Evolutionary conservation across 2,113 vertebrate genomes (phyloP), one percentile per base, ranked within the genome.

Genomic region (Macrotus californicus): DNA sequence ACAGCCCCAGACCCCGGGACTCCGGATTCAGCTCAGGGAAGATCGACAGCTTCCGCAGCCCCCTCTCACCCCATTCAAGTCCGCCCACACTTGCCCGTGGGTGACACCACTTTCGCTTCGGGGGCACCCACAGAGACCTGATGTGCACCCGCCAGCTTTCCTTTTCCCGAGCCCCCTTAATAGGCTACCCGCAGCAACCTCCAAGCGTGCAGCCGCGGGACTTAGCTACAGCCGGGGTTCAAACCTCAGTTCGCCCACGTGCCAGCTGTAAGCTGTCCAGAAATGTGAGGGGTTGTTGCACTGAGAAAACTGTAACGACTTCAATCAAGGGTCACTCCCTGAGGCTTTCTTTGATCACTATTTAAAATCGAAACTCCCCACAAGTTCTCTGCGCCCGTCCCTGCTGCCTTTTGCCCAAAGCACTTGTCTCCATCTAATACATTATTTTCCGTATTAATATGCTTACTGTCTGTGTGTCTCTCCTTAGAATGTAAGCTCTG

Each of bases 151-250:
- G 5, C 41, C n/a, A 59, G 24, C 61, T 13, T 22, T 61, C 77
- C 31, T 21, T 29, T 50, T 43, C 52, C 54, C 61, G 54, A 36
- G 41, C 54, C 36, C 6, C 2, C 1, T 46, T 36, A 22, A 67
- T 21, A 46, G 11, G 16, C 31, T 29, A 10, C 11, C 46, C 29
- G 48, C 46, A 50, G 48, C 46, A 22, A 3, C 24, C 3, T 15
- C 18, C 22, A 26, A 34, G 56, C 0, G 21, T 3, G 0, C 50
- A 13, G 6, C 16, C 0, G 0, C 66, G 39, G 5, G 56, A 13
- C 7, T 52, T n/a, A 2, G 2, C 26, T 6, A 2, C 8, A 52
- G 2, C 29, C 24, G 11, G 18, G 43, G 21, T 83, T 94, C 69
- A 22, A 46, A 66, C 73, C 41, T 66, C 22, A 24, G 7, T 52